Evolutionary conservation across 2,797 vertebrate genomes (phyloP), one percentile per base, ranked within the genome.

Genomic region (Saxicola maurus): DNA sequence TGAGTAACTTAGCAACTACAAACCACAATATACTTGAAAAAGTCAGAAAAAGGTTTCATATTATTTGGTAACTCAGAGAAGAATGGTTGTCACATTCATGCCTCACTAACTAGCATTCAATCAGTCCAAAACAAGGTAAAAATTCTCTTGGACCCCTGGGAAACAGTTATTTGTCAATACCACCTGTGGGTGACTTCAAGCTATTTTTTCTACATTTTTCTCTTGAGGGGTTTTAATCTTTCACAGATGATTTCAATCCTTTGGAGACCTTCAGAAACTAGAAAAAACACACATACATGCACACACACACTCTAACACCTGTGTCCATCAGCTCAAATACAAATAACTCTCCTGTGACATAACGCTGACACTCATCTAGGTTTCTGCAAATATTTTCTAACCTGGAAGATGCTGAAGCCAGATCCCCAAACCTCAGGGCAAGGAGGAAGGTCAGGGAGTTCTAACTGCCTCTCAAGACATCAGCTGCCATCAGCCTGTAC

Each of bases 331-430:
- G 18, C n/a, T 20, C 30, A 72, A 62, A 52, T 10, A 37, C 25
- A 66, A 81, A 31, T 11, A 51, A 24, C 8, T 60, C 38, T 60
- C 65, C 43, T 66, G 52, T 57, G 43, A 25, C 17, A 28, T 35
- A 48, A 27, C 0, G 0, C 40, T 78, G n/a, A 33, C 21, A 65
- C 4, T 68, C 12, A 56, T 9, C 27, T 1, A 1, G 5, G 20
- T 9, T 87, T 79, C 64, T 61, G n/a, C 12, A 80, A 59, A 38
- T 55, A 45, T 65, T 80, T 85, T 80, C 80, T 90, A 60, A 40
- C 5, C 16, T 71, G 31, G n/a, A 82, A 78, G 55, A 35, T 76
- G 11, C 6, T 61, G 53, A 52, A 82, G 16, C n/a, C 60, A 82
- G 68, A 52, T 2, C 7, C 20, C 15, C 10, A 57, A 60, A 7